Percentiles rank a stretch among this genome's conserved stretches.
Evolutionary conservation across 2,113 vertebrate genomes (phyloP).

Genomic region (Symphodus melops): DNA sequence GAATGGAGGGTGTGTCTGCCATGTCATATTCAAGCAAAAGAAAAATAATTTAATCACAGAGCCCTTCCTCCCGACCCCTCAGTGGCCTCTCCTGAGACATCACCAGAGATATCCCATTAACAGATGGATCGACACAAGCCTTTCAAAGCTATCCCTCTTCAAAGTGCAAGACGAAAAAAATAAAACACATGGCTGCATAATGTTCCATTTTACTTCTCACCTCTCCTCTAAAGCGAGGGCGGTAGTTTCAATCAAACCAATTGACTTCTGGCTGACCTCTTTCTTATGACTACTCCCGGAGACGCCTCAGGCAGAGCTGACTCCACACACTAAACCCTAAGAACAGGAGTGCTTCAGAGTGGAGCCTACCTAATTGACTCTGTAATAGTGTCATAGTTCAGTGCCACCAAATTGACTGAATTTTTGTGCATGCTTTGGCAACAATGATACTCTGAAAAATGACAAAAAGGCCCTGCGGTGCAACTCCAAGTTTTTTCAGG

Average conservation of each 20-base stretch:
- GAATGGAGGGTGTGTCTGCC: constrained; percentile 38
- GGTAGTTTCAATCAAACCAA: constrained; percentile 68
- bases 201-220: constrained; percentile 55
- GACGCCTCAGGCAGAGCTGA: constrained; percentile 38
- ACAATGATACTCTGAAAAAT: constrained; percentile 38
- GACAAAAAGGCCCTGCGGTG: constrained; percentile 12
- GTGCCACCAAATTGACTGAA: constrained; percentile 65
- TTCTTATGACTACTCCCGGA: constrained; percentile 37
- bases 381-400: constrained; percentile 74
- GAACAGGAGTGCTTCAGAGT: constrained; percentile 48
- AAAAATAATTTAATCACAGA: constrained; percentile 30
- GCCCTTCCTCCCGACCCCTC: background rate
- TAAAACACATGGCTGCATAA: constrained; percentile 21
- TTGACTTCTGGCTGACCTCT: constrained; percentile 69
- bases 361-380: constrained; percentile 68
- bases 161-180: constrained; percentile 21
- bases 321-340: constrained; percentile 38
- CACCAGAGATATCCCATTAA: constrained; percentile 28
- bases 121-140: constrained; percentile 13
- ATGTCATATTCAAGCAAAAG: constrained; percentile 32
- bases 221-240: constrained; percentile 41
- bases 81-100: constrained; percentile 21
- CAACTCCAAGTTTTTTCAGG: constrained; percentile 24
- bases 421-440: constrained; percentile 58
- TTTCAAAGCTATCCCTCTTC: constrained; percentile 5